phyloP scores from a whole-genome alignment of 2,797 vertebrate species.

The Cheracebus regulus region DNA sequence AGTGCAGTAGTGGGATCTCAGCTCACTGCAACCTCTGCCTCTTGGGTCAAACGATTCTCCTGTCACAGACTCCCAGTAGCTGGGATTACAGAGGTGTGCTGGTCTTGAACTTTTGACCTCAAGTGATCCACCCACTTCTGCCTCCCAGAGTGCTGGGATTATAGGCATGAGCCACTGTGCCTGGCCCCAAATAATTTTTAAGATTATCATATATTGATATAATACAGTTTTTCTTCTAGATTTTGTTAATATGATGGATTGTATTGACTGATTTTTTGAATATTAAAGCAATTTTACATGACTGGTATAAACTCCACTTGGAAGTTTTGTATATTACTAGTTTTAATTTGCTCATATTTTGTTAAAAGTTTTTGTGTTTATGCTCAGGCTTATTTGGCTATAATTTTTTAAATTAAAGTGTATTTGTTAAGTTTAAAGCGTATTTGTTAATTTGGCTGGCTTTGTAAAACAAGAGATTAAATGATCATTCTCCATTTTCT shows the following conservation, averaged over 20 bases:
- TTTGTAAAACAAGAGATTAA: constrained; percentile 14
- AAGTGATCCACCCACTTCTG: not conserved
- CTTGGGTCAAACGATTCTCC: not conserved
- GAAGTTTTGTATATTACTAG: not conserved
- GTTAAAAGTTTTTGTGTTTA: not conserved
- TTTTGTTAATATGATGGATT: not conserved
- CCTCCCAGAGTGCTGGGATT: not conserved
- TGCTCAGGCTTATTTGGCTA: not conserved
- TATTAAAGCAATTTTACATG: constrained; percentile 8
- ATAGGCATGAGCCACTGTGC: not conserved
- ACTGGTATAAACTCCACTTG: not conserved
- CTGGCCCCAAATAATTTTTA: not conserved
- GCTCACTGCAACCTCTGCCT: not conserved
- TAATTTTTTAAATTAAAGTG: constrained; percentile 7
- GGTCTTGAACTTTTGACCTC: not conserved
- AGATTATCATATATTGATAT: not conserved
- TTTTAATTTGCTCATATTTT: not conserved
- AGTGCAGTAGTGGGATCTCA: not conserved
- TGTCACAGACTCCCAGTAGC: not conserved
- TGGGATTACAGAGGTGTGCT: not conserved
- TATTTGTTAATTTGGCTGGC: not conserved
- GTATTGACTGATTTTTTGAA: not conserved
- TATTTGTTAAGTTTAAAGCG: not conserved
- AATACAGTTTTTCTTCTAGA: not conserved
- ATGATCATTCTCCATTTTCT: not conserved